Conservation (phyloP, 37 sponge, comb jelly and placozoan genomes). For the Bolinopsis microptera region DNA sequence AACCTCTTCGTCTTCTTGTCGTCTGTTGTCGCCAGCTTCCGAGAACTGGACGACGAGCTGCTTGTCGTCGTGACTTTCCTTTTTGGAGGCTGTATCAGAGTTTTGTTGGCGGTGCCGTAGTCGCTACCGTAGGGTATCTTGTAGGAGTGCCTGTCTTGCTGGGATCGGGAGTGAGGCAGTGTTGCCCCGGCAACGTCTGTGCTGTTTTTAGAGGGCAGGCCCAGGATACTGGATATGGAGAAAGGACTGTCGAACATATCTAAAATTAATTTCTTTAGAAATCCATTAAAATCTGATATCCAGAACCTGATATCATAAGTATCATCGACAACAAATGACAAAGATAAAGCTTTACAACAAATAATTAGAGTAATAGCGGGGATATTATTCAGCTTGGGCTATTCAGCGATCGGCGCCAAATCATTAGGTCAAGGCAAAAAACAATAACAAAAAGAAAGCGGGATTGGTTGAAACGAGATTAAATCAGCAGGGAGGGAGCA, state of each 20-base stretch:
- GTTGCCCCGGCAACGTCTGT: background rate
- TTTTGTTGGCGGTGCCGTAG: background rate
- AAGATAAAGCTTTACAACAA: too few relatives aligned
- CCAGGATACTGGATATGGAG: constrained; percentile 57
- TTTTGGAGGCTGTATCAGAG: background rate
- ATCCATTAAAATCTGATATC: too few relatives aligned
- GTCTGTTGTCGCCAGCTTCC: background rate
- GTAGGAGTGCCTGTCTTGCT: constrained; percentile 21
- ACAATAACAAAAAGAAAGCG: background rate
- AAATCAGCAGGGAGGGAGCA: background rate
- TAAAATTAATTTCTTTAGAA: too few relatives aligned
- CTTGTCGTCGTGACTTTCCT: background rate
- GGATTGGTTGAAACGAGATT: background rate
- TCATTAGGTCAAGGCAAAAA: background rate
- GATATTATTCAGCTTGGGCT: too few relatives aligned
- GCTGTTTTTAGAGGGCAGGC: constrained; percentile 18
- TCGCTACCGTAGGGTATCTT: constrained; percentile 10
- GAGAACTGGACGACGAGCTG: background rate
- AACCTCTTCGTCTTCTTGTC: constrained; percentile 47
- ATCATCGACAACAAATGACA: too few relatives aligned
- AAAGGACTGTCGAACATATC: constrained; percentile 61
- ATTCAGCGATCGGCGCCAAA: background rate
- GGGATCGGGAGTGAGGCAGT: background rate
- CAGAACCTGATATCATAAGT: too few relatives aligned
- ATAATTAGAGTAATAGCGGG: too few relatives aligned